Evolutionary conservation across 2,113 vertebrate genomes (phyloP).

Genomic region (Etheostoma spectabile): DNA sequence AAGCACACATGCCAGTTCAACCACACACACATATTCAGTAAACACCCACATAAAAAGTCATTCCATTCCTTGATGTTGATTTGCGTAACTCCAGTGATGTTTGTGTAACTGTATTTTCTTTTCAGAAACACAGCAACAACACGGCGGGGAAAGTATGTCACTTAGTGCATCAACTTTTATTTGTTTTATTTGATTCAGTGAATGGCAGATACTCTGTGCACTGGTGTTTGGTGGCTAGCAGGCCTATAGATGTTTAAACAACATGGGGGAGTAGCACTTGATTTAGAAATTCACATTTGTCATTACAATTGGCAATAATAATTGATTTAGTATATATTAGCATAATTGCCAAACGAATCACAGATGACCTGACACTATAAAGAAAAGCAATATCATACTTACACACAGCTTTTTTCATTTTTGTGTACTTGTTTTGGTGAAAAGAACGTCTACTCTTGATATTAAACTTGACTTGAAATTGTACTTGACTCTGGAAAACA

Average conservation of each 20-base stretch:
- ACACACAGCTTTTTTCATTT: constrained; percentile 15
- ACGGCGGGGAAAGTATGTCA: constrained; percentile 86
- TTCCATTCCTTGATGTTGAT: constrained; percentile 70
- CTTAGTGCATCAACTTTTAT: constrained; percentile 75
- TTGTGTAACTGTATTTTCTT: constrained; percentile 85
- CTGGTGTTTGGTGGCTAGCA: constrained; percentile 60
- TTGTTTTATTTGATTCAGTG: constrained; percentile 69
- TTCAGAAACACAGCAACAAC: constrained; percentile 86
- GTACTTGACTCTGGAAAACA: background rate
- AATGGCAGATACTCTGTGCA: constrained; percentile 64
- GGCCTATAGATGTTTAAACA: constrained; percentile 45
- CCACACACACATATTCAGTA: constrained; percentile 17
- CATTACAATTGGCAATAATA: constrained; percentile 8
- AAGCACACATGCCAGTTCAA: constrained; percentile 14
- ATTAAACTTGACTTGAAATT: background rate
- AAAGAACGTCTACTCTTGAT: background rate
- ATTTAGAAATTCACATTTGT: constrained; percentile 47
- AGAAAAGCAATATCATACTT: constrained; percentile 43
- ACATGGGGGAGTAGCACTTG: constrained; percentile 69
- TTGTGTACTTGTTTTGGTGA: background rate
- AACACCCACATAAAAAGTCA: constrained; percentile 49
- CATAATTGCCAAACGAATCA: constrained; percentile 15
- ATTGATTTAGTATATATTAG: background rate
- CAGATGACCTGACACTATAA: constrained; percentile 1
- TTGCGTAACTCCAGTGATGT: constrained; percentile 70